Evolutionary conservation across 2,797 vertebrate species (phyloP).

Genomic region (Chanos chanos): DNA sequence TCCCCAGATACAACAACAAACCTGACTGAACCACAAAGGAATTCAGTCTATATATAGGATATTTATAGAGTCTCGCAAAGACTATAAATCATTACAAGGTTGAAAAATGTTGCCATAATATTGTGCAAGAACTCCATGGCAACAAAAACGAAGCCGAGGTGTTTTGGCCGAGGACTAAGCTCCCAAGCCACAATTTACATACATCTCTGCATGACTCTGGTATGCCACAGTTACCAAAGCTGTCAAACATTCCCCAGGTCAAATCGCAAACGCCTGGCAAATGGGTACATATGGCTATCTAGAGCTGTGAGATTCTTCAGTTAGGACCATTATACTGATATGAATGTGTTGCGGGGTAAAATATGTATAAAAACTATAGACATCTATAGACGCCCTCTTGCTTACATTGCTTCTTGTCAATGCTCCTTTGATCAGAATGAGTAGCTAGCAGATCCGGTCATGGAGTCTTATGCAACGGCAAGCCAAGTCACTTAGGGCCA

Average conservation of each 20-base stretch:
- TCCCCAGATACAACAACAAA: conserved; percentile 6
- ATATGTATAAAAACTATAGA: too few species aligned
- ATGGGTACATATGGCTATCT: too few species aligned
- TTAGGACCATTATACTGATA: too few species aligned
- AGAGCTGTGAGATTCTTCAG: too few species aligned
- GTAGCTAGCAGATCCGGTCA: too few species aligned
- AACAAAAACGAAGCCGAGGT: conserved; percentile 50
- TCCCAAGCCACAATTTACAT: conserved; percentile 41
- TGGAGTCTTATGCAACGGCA: too few species aligned
- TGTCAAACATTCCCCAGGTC: conserved; percentile 34
- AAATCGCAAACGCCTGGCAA: conserved; percentile 16
- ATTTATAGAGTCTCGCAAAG: conserved; percentile 41
- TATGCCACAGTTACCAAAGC: conserved; percentile 49
- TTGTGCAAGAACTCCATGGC: conserved; percentile 61
- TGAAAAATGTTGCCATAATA: conserved; percentile 60
- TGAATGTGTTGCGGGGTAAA: too few species aligned
- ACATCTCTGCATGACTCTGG: conserved; percentile 44
- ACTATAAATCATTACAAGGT: conserved; percentile 52
- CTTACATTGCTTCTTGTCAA: too few species aligned
- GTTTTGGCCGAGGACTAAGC: conserved; percentile 44
- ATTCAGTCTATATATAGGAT: conserved; percentile 20
- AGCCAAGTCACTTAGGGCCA: too few species aligned
- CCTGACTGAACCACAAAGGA: not conserved
- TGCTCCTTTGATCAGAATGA: too few species aligned
- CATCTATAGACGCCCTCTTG: too few species aligned